Percentiles rank a stretch among this genome's conserved stretches.
Evolutionary conservation across 2,888 invertebrate species (phyloP).

Genomic region (Parnassius smintheus): DNA sequence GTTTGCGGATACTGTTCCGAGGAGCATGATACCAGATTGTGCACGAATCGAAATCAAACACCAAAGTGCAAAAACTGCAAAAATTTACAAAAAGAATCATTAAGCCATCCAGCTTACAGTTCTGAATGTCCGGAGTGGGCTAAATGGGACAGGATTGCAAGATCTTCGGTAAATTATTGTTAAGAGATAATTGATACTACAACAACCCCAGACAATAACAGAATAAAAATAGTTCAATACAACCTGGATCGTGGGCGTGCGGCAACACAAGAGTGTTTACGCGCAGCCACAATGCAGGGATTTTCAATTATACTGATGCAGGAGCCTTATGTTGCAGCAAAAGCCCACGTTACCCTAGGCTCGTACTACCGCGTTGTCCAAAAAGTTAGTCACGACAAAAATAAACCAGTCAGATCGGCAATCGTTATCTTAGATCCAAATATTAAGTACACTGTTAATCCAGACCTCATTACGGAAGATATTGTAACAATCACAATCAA

Average conservation of each 20-base stretch:
- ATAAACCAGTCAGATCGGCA: neutral
- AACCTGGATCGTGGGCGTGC: neutral
- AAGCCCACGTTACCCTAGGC: neutral
- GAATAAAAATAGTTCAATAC: too few relatives aligned
- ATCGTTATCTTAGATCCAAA: neutral
- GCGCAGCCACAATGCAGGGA: neutral
- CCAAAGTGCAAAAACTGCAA: neutral
- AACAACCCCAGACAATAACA: too few relatives aligned
- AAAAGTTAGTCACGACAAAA: neutral
- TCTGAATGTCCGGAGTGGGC: neutral
- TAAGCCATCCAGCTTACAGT: neutral
- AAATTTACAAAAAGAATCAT: neutral
- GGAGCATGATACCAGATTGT: too few relatives aligned
- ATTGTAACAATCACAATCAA: neutral
- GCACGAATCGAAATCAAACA: neutral
- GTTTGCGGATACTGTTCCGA: too few relatives aligned
- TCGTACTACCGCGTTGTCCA: neutral
- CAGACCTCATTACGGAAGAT: neutral
- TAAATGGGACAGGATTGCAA: neutral
- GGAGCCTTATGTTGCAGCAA: neutral
- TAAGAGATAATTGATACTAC: neutral
- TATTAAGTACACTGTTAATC: neutral
- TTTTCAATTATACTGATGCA: neutral
- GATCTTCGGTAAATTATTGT: neutral
- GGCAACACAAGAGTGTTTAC: neutral